These are phyloP conservation scores for Galeopsomyia nigrocyanea DNA, from an alignment of 2,888 invertebrate species.

Conservation along the genomic window DNA sequence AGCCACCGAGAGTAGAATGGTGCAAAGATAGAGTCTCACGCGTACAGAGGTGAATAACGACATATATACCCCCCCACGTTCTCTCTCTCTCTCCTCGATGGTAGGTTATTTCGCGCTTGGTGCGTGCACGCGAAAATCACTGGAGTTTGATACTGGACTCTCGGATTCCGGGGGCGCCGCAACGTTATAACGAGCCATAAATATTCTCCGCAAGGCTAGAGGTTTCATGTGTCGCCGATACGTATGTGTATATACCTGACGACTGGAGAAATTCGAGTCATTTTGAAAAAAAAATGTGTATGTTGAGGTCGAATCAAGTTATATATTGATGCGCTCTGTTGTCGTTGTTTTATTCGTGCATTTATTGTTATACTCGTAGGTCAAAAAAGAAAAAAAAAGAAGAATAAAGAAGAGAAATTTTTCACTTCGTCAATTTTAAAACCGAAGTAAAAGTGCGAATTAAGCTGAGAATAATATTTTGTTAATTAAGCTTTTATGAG, in stretches of 20 bases:
- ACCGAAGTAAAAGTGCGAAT: no score
- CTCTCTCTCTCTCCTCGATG: background rate
- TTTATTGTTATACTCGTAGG: no score
- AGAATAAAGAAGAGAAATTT: no score
- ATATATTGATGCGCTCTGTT: conserved; percentile 11
- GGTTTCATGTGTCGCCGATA: conserved; percentile 40
- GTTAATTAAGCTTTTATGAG: no score
- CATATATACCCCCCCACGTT: no score
- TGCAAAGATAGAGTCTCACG: no score
- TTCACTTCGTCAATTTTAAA: no score
- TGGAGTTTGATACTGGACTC: conserved; percentile 42
- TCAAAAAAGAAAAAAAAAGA: no score
- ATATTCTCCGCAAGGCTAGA: conserved; percentile 26
- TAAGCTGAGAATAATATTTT: no score
- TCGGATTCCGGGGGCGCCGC: conserved; percentile 32
- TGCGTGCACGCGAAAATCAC: conserved; percentile 35
- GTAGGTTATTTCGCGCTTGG: conserved; percentile 34
- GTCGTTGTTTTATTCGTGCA: conserved; percentile 5
- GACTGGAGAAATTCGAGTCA: conserved; percentile 37
- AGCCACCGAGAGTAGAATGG: no score
- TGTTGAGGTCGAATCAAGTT: background rate
- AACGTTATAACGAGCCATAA: conserved; percentile 43
- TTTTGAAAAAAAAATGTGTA: conserved; percentile 3
- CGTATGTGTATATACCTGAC: no score
- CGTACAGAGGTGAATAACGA: no score